phyloP scores from a whole-genome alignment of 2,888 invertebrate genomes.

The Caenorhabditis macrosperma region DNA sequence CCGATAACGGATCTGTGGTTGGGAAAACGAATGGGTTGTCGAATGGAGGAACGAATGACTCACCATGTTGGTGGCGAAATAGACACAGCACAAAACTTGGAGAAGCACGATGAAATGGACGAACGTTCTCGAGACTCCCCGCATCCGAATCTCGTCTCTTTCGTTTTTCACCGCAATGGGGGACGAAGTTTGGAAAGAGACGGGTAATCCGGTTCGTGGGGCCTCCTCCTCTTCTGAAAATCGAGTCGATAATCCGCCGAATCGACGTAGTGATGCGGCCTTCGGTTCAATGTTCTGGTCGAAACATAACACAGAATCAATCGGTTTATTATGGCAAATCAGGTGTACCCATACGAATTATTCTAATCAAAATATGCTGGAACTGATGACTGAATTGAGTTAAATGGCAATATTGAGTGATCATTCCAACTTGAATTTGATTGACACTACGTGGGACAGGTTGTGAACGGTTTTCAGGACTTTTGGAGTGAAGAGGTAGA shows the following conservation, averaged over 20 bases:
- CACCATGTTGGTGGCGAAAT: conserved; percentile 35
- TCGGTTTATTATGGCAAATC: conserved; percentile 40
- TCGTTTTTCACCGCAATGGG: neutral
- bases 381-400: neutral
- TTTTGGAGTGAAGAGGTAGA: conserved; percentile 23
- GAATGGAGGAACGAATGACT: neutral
- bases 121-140: conserved; percentile 36
- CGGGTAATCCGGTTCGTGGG: neutral
- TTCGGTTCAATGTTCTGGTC: conserved; percentile 38
- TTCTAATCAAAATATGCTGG: neutral
- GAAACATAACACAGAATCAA: conserved; percentile 14
- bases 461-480: conserved; percentile 7
- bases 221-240: conserved; percentile 1
- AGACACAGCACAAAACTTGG: conserved; percentile 43
- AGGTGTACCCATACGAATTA: conserved; percentile 15
- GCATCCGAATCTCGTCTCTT: conserved; percentile 40
- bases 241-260: conserved; percentile 35
- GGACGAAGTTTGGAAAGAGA: conserved; percentile 13
- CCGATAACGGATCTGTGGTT: conserved; percentile 22
- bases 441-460: conserved; percentile 5
- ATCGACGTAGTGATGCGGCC: conserved; percentile 20
- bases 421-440: conserved; percentile 46
- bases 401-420: neutral
- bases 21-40: neutral
- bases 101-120: conserved; percentile 38